Evolutionary conservation across 2,113 vertebrate species (phyloP).

Genomic region (Monarcha castaneiventris): DNA sequence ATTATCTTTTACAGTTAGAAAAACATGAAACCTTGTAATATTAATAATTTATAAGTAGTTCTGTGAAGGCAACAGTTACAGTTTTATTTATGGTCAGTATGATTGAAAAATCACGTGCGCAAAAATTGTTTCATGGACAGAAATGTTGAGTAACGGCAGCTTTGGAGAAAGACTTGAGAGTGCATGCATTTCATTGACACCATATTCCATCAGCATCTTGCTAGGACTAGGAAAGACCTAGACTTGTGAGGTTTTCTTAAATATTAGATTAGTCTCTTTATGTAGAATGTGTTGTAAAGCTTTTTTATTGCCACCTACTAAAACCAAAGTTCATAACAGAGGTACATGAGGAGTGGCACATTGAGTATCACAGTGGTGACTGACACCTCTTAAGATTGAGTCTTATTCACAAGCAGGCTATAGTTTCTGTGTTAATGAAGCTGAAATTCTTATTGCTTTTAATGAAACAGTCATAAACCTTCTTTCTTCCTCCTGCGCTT

Average conservation of each 20-base stretch:
- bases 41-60: not conserved
- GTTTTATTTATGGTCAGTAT: not conserved
- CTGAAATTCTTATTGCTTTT: not conserved
- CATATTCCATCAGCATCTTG: not conserved
- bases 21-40: not conserved
- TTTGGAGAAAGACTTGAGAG: not conserved
- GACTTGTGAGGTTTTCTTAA: not conserved
- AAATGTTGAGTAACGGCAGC: not conserved
- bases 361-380: not conserved
- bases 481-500: not conserved
- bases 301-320: not conserved
- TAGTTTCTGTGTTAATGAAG: not conserved
- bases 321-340: not conserved
- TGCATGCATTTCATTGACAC: rapidly evolving
- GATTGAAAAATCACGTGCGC: not conserved
- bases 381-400: not conserved
- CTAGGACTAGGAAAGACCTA: not conserved
- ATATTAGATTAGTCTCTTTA: not conserved
- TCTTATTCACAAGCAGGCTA: not conserved
- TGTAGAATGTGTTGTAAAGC: not conserved
- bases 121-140: not conserved
- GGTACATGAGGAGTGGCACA: not conserved
- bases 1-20: not conserved
- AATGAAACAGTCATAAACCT: not conserved
- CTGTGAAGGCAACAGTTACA: not conserved